These are phyloP conservation scores for Acleris holmiana DNA, from an alignment of 2,888 invertebrate species.

Conservation along the genomic window DNA sequence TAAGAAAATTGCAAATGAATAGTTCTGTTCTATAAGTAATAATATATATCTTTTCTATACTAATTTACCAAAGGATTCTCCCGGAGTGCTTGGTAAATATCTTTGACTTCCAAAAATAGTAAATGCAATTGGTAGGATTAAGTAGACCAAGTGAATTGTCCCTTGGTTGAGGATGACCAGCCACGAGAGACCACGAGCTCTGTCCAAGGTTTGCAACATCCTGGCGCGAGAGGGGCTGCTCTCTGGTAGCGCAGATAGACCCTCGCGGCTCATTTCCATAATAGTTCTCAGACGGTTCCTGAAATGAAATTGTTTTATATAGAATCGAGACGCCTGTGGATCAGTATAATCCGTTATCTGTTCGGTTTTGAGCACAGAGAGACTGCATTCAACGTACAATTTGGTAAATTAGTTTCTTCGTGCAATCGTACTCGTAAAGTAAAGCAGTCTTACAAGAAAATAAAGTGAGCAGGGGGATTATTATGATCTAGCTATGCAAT, in stretches of 20 bases:
- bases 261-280: constrained; percentile 54
- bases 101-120: constrained; percentile 53
- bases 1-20: too few species aligned
- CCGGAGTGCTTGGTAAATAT: constrained; percentile 62
- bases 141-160: constrained; percentile 53
- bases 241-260: constrained; percentile 50
- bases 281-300: constrained; percentile 53
- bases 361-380: background rate
- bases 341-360: constrained; percentile 1
- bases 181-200: constrained; percentile 55
- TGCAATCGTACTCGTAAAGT: background rate
- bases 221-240: constrained; percentile 46
- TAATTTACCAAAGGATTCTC: constrained; percentile 57
- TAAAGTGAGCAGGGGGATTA: too few species aligned
- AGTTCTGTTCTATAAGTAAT: too few species aligned
- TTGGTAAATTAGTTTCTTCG: constrained; percentile 2
- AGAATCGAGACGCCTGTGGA: background rate
- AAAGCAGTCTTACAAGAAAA: too few species aligned
- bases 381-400: background rate
- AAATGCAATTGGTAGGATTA: constrained; percentile 57
- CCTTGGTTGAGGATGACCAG: constrained; percentile 56
- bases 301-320: constrained; percentile 10
- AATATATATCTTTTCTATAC: too few species aligned
- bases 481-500: too few species aligned
- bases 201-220: constrained; percentile 49